Conservation (phyloP, 2,888 invertebrate species). For the Dasypogon diadema region DNA sequence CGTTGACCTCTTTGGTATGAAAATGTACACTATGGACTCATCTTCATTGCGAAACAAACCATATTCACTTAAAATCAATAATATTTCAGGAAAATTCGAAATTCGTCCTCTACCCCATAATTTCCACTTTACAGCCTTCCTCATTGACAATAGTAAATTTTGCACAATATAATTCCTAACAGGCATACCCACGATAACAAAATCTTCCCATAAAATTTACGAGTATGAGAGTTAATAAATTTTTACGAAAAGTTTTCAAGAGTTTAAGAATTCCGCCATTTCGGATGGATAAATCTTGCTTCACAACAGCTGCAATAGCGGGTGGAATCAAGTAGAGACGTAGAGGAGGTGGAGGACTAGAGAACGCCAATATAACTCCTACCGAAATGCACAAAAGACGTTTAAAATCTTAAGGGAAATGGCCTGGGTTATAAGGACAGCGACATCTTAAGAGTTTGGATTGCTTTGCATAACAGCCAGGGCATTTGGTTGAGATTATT, state of each 20-base stretch:
- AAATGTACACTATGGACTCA: too few species aligned
- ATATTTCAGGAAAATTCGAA: too few species aligned
- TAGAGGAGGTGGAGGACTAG: neutral
- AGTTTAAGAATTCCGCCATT: slow-evolving; percentile 23
- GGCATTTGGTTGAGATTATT: slow-evolving; percentile 59
- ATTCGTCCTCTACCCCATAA: too few species aligned
- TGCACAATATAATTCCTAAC: neutral
- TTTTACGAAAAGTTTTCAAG: slow-evolving; percentile 35
- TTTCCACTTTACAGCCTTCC: too few species aligned
- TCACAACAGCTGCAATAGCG: slow-evolving; percentile 23
- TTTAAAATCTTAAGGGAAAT: neutral
- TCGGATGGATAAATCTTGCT: slow-evolving; percentile 12
- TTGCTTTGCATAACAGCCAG: slow-evolving; percentile 36
- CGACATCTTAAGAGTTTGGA: neutral
- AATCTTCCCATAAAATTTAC: slow-evolving; percentile 23
- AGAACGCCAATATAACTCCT: neutral
- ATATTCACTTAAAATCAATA: too few species aligned
- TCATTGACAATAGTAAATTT: neutral
- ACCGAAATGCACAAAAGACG: slow-evolving; percentile 30
- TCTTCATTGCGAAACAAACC: too few species aligned
- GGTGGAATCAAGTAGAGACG: neutral
- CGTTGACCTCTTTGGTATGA: too few species aligned
- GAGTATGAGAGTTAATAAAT: slow-evolving; percentile 41
- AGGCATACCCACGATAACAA: neutral
- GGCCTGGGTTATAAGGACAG: neutral